Conservation (phyloP, 1,140 invertebrate species). For the Eubasilissa regina region DNA sequence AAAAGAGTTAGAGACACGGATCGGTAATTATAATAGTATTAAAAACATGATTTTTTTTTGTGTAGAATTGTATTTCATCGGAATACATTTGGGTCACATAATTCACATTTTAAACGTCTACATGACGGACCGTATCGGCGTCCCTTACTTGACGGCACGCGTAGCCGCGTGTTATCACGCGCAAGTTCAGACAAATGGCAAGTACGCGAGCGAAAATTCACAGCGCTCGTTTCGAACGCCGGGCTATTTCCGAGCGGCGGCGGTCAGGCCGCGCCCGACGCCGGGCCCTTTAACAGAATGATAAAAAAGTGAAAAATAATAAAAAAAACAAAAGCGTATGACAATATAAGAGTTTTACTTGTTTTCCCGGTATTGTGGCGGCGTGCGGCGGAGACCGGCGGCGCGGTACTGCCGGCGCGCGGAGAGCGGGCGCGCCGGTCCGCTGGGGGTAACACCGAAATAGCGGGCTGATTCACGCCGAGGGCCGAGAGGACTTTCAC, state of each 20-base stretch:
- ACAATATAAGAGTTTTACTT: slow-evolving; percentile 2
- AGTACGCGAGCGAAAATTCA: neutral
- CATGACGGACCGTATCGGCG: neutral
- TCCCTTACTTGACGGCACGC: neutral
- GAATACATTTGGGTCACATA: too few relatives aligned
- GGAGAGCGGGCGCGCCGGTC: slow-evolving; percentile 15
- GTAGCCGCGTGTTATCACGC: slow-evolving; percentile 7
- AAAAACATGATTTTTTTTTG: too few relatives aligned
- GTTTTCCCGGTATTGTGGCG: slow-evolving; percentile 30
- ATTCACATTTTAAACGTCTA: neutral
- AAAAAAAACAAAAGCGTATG: slow-evolving; percentile 14
- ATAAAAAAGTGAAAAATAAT: slow-evolving; percentile 15
- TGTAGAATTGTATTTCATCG: too few relatives aligned
- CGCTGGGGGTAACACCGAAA: slow-evolving; percentile 53
- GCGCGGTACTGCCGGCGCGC: neutral
- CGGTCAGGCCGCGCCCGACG: neutral
- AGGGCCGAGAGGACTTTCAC: slow-evolving; percentile 38
- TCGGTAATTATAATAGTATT: too few relatives aligned
- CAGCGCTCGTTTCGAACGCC: neutral
- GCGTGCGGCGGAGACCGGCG: slow-evolving; percentile 11
- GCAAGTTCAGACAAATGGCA: neutral
- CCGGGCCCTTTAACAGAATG: slow-evolving; percentile 1
- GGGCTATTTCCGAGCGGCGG: slow-evolving; percentile 29
- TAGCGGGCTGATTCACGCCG: slow-evolving; percentile 47
- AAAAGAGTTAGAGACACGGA: too few relatives aligned